A percentile compares a stretch with the other conserved stretches of the same genome.
Evolutionary conservation across 2,797 vertebrate species (phyloP).

Genomic region (Anabas testudineus): DNA sequence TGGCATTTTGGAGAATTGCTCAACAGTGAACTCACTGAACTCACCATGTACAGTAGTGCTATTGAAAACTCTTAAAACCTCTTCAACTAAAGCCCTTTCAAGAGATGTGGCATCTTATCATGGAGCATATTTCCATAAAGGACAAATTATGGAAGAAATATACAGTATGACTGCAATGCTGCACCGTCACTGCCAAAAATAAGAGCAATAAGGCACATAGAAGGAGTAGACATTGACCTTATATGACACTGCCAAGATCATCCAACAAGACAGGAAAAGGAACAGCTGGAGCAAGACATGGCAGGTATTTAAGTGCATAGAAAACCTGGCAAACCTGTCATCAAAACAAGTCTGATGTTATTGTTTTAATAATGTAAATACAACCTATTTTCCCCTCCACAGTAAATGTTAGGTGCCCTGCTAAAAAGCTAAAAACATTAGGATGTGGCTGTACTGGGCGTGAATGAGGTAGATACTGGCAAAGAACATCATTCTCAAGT

Average conservation of each 20-base stretch:
- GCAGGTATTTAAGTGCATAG: conserved; percentile 18
- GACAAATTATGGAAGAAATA: conserved; percentile 47
- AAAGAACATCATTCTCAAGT: conserved; percentile 30
- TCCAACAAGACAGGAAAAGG: conserved; percentile 46
- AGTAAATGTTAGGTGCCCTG: conserved; percentile 12
- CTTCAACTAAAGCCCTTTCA: conserved; percentile 42
- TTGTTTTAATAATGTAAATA: conserved; percentile 30
- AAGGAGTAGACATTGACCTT: conserved; percentile 48
- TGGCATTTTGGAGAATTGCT: conserved; percentile 59
- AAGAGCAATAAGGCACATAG: conserved; percentile 40
- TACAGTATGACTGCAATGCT: conserved; percentile 29
- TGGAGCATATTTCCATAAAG: conserved; percentile 46
- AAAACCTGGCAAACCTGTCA: conserved; percentile 38
- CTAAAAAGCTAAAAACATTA: conserved; percentile 4
- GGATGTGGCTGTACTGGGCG: conserved; percentile 28
- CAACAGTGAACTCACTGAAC: conserved; percentile 67
- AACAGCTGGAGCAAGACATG: conserved; percentile 55
- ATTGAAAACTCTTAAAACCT: conserved; percentile 51
- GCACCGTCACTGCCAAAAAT: conserved; percentile 53
- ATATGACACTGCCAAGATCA: conserved; percentile 58
- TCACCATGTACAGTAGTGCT: conserved; percentile 49
- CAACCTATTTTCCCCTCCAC: not conserved
- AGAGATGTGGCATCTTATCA: conserved; percentile 55
- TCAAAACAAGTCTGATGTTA: conserved; percentile 43
- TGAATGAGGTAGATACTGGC: conserved; percentile 19